phyloP scores from a whole-genome alignment of 92 coral and sea anemone genomes.

The Phenganax stokvisi region DNA sequence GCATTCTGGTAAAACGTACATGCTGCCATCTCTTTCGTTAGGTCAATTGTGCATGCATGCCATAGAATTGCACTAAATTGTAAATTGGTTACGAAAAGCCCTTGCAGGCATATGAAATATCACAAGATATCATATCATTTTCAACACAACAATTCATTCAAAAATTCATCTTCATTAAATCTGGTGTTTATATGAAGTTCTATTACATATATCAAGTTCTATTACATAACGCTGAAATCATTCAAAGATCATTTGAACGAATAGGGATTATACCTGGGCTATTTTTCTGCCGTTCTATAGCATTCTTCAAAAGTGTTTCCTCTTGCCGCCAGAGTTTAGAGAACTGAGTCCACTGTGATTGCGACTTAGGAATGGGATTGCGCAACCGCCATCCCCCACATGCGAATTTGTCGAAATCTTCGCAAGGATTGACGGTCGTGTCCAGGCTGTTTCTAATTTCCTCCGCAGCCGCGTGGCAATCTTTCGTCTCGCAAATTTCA shows the following conservation, averaged over 20 bases:
- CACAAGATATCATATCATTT: too few species aligned
- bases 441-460: constrained; percentile 34
- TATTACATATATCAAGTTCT: too few species aligned
- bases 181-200: too few species aligned
- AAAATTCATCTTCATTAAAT: too few species aligned
- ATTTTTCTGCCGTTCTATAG: constrained; percentile 27
- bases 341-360: constrained; percentile 43
- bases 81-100: too few species aligned
- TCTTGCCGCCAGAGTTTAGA: constrained; percentile 26
- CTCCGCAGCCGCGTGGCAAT: constrained; percentile 27
- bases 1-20: too few species aligned
- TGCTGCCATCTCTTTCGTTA: too few species aligned
- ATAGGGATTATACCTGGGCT: constrained; percentile 17
- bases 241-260: neutral
- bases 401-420: constrained; percentile 44
- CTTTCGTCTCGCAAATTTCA: constrained; percentile 29
- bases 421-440: constrained; percentile 37
- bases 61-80: too few species aligned
- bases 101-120: too few species aligned
- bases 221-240: too few species aligned
- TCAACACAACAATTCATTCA: too few species aligned
- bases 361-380: constrained; percentile 32
- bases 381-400: constrained; percentile 50
- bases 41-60: too few species aligned
- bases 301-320: constrained; percentile 8